phyloP scores from a whole-genome alignment of 2,888 invertebrate genomes.

The Eilema caniola region DNA sequence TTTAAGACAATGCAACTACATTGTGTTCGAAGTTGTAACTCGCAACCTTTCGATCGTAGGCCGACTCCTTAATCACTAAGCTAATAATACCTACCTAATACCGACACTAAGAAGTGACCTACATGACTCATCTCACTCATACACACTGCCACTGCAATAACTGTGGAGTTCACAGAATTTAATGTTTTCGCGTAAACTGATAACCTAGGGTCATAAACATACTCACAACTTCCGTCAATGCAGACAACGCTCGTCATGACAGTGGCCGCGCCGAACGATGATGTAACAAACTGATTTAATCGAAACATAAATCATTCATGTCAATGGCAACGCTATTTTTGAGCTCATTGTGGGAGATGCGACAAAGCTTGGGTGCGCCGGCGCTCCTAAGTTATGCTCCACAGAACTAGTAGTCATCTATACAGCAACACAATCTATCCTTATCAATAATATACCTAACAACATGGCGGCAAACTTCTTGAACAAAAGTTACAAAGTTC shows the following conservation, averaged over 20 bases:
- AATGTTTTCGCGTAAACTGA: constrained; percentile 5
- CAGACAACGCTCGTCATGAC: constrained; percentile 9
- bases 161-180: not conserved
- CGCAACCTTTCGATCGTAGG: too few species aligned
- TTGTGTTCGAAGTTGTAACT: too few species aligned
- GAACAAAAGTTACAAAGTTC: too few species aligned
- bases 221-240: not conserved
- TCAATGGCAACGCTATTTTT: constrained; percentile 50
- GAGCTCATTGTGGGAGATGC: constrained; percentile 41
- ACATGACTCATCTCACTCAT: not conserved
- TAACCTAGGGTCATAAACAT: constrained; percentile 1
- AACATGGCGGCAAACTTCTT: too few species aligned
- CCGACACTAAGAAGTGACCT: not conserved
- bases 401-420: constrained; percentile 31
- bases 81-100: too few species aligned
- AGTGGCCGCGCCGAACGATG: constrained; percentile 33
- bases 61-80: too few species aligned
- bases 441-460: not conserved
- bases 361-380: constrained; percentile 41
- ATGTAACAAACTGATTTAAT: constrained; percentile 44
- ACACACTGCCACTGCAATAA: not conserved
- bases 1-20: too few species aligned
- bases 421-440: constrained; percentile 1
- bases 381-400: constrained; percentile 50
- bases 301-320: constrained; percentile 48